phyloP scores from a whole-genome alignment of 2,797 vertebrate genomes.

The Hypotaenidia philippensis region DNA sequence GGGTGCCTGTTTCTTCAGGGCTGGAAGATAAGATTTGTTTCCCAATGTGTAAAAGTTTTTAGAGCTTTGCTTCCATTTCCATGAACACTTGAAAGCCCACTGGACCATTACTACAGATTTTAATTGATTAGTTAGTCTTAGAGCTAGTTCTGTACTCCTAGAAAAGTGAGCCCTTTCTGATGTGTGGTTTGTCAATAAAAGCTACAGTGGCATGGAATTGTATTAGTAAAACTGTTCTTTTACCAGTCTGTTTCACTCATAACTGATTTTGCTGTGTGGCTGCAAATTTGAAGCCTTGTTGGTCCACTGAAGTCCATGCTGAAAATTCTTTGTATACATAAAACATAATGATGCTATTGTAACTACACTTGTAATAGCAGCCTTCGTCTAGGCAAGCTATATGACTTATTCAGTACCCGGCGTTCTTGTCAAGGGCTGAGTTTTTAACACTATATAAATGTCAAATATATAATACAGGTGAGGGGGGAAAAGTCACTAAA shows the following conservation, averaged over 20 bases:
- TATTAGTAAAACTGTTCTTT: conserved; percentile 9
- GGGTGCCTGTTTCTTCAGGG: not conserved
- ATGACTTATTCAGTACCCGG: not conserved
- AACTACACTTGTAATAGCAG: not conserved
- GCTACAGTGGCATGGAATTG: not conserved
- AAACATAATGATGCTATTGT: not conserved
- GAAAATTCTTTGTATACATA: not conserved
- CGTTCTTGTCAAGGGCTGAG: not conserved
- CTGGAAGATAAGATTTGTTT: conserved; percentile 34
- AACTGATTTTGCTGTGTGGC: not conserved
- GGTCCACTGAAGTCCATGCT: not conserved
- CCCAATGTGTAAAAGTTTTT: not conserved
- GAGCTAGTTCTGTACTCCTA: not conserved
- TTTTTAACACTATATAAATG: conserved; percentile 2
- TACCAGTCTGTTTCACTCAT: not conserved
- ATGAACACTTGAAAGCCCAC: conserved; percentile 25
- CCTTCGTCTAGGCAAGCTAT: not conserved
- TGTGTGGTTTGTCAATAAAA: conserved; percentile 14
- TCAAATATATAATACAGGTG: not conserved
- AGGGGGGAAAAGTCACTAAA: not conserved
- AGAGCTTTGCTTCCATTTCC: not conserved
- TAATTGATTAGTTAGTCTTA: conserved; percentile 31
- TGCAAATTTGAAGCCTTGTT: not conserved
- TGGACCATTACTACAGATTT: not conserved
- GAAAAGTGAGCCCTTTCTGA: conserved; percentile 7